Evolutionary conservation across 2,888 invertebrate genomes (phyloP).

Genomic region (Plagiodera versicolora): DNA sequence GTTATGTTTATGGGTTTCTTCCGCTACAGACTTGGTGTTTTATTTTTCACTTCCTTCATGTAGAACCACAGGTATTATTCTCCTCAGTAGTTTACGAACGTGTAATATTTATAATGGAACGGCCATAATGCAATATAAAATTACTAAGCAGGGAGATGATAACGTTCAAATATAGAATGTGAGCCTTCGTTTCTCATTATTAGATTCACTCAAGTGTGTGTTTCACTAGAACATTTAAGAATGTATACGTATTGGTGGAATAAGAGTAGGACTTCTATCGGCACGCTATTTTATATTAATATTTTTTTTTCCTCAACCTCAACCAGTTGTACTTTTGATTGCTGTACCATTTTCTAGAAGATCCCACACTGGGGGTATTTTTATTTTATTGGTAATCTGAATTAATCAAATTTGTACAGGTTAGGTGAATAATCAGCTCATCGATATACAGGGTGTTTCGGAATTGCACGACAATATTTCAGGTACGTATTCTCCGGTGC

Average conservation of each 20-base stretch:
- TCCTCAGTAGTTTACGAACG: slow-evolving; percentile 20
- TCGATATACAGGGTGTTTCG: no score
- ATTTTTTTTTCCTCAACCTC: no score
- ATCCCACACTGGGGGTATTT: no score
- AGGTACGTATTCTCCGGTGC: no score
- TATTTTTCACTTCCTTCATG: slow-evolving; percentile 32
- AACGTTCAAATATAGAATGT: slow-evolving; percentile 12
- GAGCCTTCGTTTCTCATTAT: slow-evolving; percentile 13
- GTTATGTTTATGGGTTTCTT: slow-evolving; percentile 28
- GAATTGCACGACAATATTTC: no score
- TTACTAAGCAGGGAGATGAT: slow-evolving; percentile 4
- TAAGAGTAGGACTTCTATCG: no score
- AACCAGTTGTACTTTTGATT: no score
- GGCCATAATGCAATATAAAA: slow-evolving; percentile 9
- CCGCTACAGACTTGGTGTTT: slow-evolving; percentile 29
- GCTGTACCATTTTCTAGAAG: no score
- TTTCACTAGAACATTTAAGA: slow-evolving; percentile 7
- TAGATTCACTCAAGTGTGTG: slow-evolving; percentile 8
- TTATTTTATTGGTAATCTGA: no score
- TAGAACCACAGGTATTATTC: slow-evolving; percentile 10
- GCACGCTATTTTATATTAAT: no score
- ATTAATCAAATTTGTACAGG: no score
- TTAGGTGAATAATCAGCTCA: no score
- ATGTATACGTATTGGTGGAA: slow-evolving; percentile 5
- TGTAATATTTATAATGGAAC: slow-evolving; percentile 13